A percentile compares a stretch with the other conserved stretches of the same genome.
phyloP scores from a whole-genome alignment of 2,888 invertebrate species.

The Caenorhabditis uteleia region DNA sequence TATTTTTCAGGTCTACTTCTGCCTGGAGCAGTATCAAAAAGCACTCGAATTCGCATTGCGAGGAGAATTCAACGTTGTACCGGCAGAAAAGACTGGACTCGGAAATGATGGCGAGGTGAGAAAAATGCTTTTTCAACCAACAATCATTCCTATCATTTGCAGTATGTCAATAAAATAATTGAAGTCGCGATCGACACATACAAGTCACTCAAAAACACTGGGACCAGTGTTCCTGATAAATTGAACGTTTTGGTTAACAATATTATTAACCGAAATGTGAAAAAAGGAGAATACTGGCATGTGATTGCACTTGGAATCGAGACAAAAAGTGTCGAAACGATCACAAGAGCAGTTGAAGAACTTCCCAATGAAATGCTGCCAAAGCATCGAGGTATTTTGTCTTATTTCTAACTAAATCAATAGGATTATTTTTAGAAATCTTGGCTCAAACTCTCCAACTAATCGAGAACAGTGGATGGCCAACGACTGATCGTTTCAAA shows the following conservation, averaged over 20 bases:
- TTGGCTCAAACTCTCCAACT: conserved; percentile 93
- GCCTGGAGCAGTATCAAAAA: conserved; percentile 33
- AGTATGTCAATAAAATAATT: conserved; percentile 36
- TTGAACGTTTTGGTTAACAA: conserved; percentile 17
- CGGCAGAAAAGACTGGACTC: conserved; percentile 12
- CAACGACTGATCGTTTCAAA: conserved; percentile 87
- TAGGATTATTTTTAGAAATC: conserved; percentile 79
- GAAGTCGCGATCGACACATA: conserved; percentile 31
- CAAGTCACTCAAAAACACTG: conserved; percentile 5
- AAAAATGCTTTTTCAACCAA: neutral
- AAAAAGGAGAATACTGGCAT: conserved; percentile 42
- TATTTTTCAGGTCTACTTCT: too few relatives aligned
- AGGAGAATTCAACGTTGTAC: conserved; percentile 33
- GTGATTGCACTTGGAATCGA: conserved; percentile 95
- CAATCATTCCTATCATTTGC: neutral
- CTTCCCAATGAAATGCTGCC: conserved; percentile 9
- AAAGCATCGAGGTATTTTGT: conserved; percentile 2
- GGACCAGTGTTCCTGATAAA: neutral
- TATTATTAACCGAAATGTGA: conserved; percentile 33
- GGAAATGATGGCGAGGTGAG: conserved; percentile 21
- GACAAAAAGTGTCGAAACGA: conserved; percentile 94
- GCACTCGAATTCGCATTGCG: conserved; percentile 32
- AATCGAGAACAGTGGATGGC: conserved; percentile 93
- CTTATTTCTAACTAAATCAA: neutral
- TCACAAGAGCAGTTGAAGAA: conserved; percentile 81